Conservation (phyloP, 2,797 vertebrate species). For the Microhierax caerulescens region DNA sequence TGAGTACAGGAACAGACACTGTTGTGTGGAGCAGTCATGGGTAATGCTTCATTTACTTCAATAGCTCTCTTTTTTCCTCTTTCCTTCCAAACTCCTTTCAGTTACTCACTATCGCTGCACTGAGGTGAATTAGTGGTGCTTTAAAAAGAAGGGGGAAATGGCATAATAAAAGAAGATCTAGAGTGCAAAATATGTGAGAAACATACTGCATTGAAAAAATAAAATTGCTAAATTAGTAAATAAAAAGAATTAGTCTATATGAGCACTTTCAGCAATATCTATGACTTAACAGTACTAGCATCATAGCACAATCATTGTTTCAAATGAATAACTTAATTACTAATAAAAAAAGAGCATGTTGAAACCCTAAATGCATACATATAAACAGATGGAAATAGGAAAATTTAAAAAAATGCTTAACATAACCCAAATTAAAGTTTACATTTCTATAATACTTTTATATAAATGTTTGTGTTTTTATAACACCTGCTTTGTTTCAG, state of each 20-base stretch:
- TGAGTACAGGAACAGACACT: neutral
- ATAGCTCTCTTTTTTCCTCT: neutral
- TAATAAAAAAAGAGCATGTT: neutral
- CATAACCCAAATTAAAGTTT: neutral
- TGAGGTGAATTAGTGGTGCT: slow-evolving; percentile 25
- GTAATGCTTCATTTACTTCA: slow-evolving; percentile 33
- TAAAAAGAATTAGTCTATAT: neutral
- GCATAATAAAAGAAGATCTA: neutral
- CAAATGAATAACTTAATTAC: neutral
- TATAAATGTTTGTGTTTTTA: neutral
- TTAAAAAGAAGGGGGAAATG: slow-evolving; percentile 20
- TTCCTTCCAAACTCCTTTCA: neutral
- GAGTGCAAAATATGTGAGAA: neutral
- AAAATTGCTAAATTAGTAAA: slow-evolving; percentile 3
- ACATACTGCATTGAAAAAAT: neutral
- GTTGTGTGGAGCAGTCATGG: neutral
- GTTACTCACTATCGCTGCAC: neutral
- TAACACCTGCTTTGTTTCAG: neutral
- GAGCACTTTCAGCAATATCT: neutral
- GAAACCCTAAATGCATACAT: neutral
- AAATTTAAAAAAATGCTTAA: neutral
- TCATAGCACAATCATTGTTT: neutral
- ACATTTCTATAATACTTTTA: neutral
- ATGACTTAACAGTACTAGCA: neutral
- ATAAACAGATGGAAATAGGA: neutral